These are phyloP conservation scores for Cacoxenus indagator DNA, from an alignment of 2,888 invertebrate species.

Conservation along the genomic window DNA sequence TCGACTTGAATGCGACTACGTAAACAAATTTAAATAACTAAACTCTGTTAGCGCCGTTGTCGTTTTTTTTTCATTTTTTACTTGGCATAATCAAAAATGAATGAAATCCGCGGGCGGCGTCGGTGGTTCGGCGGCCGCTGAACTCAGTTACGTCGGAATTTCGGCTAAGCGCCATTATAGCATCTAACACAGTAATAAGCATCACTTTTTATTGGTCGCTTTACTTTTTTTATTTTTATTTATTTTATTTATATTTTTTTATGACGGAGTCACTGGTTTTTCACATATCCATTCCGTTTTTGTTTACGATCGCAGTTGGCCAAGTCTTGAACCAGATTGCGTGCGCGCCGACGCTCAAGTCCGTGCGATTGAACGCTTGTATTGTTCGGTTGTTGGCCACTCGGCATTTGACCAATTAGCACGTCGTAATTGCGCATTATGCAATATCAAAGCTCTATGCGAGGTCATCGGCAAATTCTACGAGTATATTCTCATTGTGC, in stretches of 20 bases:
- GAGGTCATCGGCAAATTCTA: background rate
- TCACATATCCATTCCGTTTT: background rate
- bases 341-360: background rate
- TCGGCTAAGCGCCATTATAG: background rate
- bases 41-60: background rate
- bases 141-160: background rate
- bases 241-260: no score
- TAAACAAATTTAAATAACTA: background rate
- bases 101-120: background rate
- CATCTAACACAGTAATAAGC: conserved; percentile 7
- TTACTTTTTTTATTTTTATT: background rate
- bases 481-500: background rate
- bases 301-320: background rate
- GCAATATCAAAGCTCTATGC: background rate
- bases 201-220: background rate
- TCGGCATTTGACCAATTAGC: conserved; percentile 11
- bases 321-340: conserved; percentile 8
- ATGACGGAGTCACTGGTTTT: background rate
- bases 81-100: background rate
- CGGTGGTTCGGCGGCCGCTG: background rate
- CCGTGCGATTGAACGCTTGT: background rate
- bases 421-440: background rate
- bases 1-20: background rate
- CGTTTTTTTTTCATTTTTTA: background rate
- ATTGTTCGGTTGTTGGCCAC: background rate